Evolutionary conservation across 2,797 vertebrate species (phyloP).

Genomic region (Brachymystax lenok): DNA sequence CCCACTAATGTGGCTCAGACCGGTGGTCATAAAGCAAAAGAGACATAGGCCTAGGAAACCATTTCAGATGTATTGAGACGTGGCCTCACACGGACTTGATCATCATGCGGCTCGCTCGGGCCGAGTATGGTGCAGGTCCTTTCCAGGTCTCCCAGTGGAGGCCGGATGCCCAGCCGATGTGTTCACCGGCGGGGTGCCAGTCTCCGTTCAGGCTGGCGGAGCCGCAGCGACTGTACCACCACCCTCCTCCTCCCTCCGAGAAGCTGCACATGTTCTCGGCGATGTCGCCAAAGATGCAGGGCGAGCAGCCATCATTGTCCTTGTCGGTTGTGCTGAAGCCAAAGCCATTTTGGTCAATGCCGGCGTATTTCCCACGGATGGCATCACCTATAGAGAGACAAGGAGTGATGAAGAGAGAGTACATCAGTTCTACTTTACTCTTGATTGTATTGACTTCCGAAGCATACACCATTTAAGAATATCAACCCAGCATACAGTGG

Average conservation of each 20-base stretch:
- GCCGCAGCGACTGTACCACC: conserved; percentile 73
- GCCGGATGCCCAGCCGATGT: conserved; percentile 52
- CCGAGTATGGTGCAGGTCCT: conserved; percentile 48
- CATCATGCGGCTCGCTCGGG: conserved; percentile 66
- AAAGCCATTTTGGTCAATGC: conserved; percentile 60
- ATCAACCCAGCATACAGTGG: too few relatives aligned
- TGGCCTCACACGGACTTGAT: conserved; percentile 44
- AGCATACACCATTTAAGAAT: not conserved
- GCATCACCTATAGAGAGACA: conserved; percentile 54
- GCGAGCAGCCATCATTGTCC: conserved; percentile 63
- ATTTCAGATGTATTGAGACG: not conserved
- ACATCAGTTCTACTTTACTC: not conserved
- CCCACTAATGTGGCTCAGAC: not conserved
- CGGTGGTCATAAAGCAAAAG: not conserved
- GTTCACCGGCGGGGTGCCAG: conserved; percentile 48
- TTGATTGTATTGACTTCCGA: not conserved
- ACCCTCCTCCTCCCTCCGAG: conserved; percentile 39
- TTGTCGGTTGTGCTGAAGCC: conserved; percentile 68
- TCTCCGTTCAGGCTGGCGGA: conserved; percentile 61
- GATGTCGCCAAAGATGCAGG: conserved; percentile 59
- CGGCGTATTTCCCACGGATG: conserved; percentile 40
- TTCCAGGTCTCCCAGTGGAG: conserved; percentile 60
- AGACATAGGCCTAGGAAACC: not conserved
- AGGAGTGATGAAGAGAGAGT: not conserved
- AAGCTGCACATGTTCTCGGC: conserved; percentile 12